phyloP scores from a whole-genome alignment of 2,113 vertebrate genomes.

The Lonchura striata region DNA sequence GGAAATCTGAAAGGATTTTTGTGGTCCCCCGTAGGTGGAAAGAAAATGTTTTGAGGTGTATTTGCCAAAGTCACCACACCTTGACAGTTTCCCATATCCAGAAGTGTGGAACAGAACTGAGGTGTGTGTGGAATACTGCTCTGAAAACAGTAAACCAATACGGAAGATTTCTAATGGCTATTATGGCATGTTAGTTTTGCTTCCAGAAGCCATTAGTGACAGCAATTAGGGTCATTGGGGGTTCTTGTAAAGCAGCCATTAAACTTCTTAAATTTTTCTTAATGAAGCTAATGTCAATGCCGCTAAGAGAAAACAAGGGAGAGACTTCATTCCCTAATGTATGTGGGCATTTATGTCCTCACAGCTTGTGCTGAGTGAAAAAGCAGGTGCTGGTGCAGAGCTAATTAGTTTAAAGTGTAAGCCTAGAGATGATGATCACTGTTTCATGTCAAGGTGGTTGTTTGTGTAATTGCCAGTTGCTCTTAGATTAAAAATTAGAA shows the following conservation, averaged over 20 bases:
- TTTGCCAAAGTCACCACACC: not conserved
- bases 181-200: not conserved
- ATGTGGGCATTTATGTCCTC: not conserved
- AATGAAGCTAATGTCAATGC: constrained; percentile 38
- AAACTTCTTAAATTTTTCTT: constrained; percentile 39
- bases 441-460: not conserved
- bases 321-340: not conserved
- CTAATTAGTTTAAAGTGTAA: constrained; percentile 26
- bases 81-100: not conserved
- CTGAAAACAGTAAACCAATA: not conserved
- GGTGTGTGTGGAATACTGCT: not conserved
- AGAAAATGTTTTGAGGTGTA: not conserved
- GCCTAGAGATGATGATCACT: not conserved
- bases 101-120: not conserved
- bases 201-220: not conserved
- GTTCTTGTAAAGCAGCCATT: constrained; percentile 29
- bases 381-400: constrained; percentile 20
- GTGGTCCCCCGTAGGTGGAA: not conserved
- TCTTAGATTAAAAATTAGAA: not conserved
- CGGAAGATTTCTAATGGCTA: not conserved
- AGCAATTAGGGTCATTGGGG: not conserved
- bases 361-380: constrained; percentile 13
- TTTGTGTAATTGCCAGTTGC: not conserved
- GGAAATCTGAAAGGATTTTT: not conserved
- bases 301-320: constrained; percentile 7